phyloP scores from a whole-genome alignment of 1,140 invertebrate genomes.

The Stenopsyche tienmushanensis region DNA sequence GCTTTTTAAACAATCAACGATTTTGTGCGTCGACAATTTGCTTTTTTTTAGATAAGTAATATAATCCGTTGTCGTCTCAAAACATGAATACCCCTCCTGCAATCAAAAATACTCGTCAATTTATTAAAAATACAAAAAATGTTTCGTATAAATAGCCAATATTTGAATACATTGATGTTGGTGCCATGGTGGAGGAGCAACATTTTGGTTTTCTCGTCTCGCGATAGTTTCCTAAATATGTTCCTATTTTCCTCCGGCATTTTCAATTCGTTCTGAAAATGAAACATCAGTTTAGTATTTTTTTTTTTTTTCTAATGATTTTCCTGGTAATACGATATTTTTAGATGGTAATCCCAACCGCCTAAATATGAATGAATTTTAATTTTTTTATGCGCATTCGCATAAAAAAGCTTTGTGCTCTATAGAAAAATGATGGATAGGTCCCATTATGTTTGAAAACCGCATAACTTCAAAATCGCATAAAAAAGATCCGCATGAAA shows the following conservation, averaged over 20 bases:
- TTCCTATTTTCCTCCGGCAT: constrained; percentile 82
- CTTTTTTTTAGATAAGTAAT: constrained; percentile 79
- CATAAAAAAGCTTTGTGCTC: too few relatives aligned
- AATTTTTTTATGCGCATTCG: too few relatives aligned
- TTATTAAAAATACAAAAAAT: neutral
- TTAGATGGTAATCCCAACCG: too few relatives aligned
- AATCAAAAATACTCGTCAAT: neutral
- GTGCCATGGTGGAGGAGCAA: constrained; percentile 74
- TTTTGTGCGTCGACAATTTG: constrained; percentile 81
- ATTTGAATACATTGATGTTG: constrained; percentile 50
- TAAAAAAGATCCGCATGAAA: too few relatives aligned
- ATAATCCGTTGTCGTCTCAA: constrained; percentile 86
- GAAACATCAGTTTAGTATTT: too few relatives aligned
- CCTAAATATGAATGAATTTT: too few relatives aligned
- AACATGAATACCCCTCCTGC: constrained; percentile 57
- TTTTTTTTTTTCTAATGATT: too few relatives aligned
- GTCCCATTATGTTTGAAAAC: too few relatives aligned
- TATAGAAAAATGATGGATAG: too few relatives aligned
- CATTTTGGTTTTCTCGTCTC: constrained; percentile 78
- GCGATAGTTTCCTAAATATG: constrained; percentile 70
- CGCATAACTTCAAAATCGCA: too few relatives aligned
- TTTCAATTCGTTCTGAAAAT: constrained; percentile 81
- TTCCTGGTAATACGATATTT: too few relatives aligned
- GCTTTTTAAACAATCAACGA: constrained; percentile 83
- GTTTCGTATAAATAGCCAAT: neutral